These are phyloP conservation scores for Aleiodes sp. DNA, from an alignment of 1,140 invertebrate genomes.

Conservation along the genomic window DNA sequence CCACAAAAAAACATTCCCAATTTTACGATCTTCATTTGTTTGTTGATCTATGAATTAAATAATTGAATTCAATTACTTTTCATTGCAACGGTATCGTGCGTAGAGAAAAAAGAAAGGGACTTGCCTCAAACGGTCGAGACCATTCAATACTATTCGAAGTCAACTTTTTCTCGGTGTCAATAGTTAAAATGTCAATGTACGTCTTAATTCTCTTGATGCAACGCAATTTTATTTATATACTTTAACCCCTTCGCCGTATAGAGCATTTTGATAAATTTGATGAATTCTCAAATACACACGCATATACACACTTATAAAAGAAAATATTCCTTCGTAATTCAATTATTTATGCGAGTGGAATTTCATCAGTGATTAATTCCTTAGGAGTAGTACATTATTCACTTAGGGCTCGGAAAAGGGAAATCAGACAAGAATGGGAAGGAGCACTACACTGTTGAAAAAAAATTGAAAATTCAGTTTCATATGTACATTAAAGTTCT, in stretches of 20 bases:
- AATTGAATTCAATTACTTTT: background rate
- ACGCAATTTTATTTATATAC: slow-evolving; percentile 61
- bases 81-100: background rate
- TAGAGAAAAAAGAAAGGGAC: background rate
- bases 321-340: background rate
- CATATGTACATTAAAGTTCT: no score
- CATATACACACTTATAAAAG: background rate
- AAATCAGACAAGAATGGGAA: no score
- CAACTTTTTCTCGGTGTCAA: slow-evolving; percentile 41
- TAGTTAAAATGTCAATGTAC: slow-evolving; percentile 46
- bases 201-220: slow-evolving; percentile 49
- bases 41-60: background rate
- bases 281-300: slow-evolving; percentile 19
- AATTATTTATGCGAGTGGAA: background rate
- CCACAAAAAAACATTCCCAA: slow-evolving; percentile 37
- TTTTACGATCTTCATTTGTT: slow-evolving; percentile 27
- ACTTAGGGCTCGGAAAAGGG: no score
- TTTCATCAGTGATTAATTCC: background rate
- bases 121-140: background rate
- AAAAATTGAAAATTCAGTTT: no score
- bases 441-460: no score
- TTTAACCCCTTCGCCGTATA: slow-evolving; percentile 43
- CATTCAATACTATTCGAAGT: background rate
- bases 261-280: slow-evolving; percentile 32
- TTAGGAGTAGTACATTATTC: no score